Percentiles rank a stretch among this genome's conserved stretches.
phyloP scores from a whole-genome alignment of 2,888 invertebrate species.

The Eristalis arbustorum region DNA sequence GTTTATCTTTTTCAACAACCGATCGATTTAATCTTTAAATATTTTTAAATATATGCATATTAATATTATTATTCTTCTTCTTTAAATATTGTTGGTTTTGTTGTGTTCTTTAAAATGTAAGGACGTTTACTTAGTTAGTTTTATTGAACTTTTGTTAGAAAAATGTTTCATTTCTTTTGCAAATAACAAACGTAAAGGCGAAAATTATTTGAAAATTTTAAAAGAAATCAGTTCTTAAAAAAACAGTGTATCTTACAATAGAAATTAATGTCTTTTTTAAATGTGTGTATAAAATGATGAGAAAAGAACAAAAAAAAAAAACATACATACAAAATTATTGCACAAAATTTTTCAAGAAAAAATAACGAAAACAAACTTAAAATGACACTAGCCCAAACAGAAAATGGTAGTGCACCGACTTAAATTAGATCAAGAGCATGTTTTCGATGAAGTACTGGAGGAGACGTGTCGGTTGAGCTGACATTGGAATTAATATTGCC shows the following conservation, averaged over 20 bases:
- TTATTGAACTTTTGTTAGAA: slow-evolving; percentile 67
- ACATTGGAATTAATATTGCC: background rate
- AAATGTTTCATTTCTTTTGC: slow-evolving; percentile 25
- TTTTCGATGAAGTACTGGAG: background rate
- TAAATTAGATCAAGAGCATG: background rate
- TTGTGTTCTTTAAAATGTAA: slow-evolving; percentile 36
- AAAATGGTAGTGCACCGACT: slow-evolving; percentile 8
- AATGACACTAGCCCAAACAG: slow-evolving; percentile 62
- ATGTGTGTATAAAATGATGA: slow-evolving; percentile 30
- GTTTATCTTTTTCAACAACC: slow-evolving; percentile 54
- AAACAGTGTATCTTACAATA: slow-evolving; percentile 46
- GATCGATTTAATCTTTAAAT: slow-evolving; percentile 46
- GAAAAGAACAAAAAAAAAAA: slow-evolving; percentile 13
- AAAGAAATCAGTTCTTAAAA: slow-evolving; percentile 55
- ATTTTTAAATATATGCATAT: slow-evolving; percentile 70
- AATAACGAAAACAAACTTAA: slow-evolving; percentile 44
- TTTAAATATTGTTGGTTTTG: slow-evolving; percentile 46
- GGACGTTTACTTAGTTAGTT: slow-evolving; percentile 65
- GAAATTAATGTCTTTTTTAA: slow-evolving; percentile 62
- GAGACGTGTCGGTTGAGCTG: background rate
- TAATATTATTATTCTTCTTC: slow-evolving; percentile 50
- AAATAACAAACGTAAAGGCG: slow-evolving; percentile 26
- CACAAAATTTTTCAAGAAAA: slow-evolving; percentile 60
- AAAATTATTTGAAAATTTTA: slow-evolving; percentile 14
- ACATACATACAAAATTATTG: slow-evolving; percentile 66